phyloP scores from a whole-genome alignment of 2,113 vertebrate species.

The Ceyx cyanopectus region DNA sequence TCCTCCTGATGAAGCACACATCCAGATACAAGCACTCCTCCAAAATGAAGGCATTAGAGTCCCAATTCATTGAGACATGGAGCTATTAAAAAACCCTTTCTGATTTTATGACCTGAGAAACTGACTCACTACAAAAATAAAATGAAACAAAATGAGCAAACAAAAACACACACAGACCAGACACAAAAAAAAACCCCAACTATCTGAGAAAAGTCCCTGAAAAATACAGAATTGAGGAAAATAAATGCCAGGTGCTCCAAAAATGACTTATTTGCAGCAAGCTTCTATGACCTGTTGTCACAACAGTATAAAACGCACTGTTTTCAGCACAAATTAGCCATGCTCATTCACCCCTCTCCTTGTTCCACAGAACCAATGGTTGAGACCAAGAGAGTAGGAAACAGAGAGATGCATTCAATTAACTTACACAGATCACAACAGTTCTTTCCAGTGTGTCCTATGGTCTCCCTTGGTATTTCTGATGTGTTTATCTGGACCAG shows the following conservation, averaged over 20 bases:
- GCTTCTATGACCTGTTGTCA: not conserved
- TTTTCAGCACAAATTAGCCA: not conserved
- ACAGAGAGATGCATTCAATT: not conserved
- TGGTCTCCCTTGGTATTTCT: not conserved
- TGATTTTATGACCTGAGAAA: not conserved
- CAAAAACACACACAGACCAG: not conserved
- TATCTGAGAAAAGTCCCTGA: not conserved
- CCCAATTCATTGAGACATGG: not conserved
- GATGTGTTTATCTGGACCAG: not conserved
- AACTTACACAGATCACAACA: not conserved
- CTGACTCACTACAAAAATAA: not conserved
- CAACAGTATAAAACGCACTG: accelerated
- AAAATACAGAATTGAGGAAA: not conserved
- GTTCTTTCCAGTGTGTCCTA: not conserved
- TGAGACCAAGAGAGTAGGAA: not conserved
- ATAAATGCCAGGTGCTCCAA: not conserved
- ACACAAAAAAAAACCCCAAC: not conserved
- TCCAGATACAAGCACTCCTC: not conserved
- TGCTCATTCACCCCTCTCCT: not conserved
- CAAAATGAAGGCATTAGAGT: not conserved
- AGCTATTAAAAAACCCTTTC: not conserved
- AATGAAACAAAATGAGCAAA: too few species aligned
- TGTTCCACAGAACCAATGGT: accelerated
- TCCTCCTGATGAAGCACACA: not conserved
- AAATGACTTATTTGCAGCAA: not conserved